A percentile compares a stretch with the other conserved stretches of the same genome.
Evolutionary conservation across 2,888 invertebrate species (phyloP).

Genomic region (Antitype chi): DNA sequence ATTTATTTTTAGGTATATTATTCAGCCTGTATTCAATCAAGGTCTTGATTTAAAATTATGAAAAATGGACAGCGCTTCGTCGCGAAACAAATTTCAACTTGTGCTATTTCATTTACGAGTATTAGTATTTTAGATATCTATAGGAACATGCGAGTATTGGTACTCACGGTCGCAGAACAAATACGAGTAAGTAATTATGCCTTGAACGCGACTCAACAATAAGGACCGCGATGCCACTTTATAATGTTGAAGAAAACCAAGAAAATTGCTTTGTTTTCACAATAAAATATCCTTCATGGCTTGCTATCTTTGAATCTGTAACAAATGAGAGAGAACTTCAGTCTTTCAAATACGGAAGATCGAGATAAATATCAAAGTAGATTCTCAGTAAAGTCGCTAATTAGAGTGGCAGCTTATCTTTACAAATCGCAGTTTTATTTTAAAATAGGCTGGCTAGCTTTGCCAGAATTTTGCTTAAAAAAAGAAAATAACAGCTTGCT

Average conservation of each 20-base stretch:
- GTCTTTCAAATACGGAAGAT: conserved; percentile 24
- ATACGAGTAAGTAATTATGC: conserved; percentile 60
- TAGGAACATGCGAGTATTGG: conserved; percentile 24
- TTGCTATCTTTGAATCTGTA: conserved; percentile 26
- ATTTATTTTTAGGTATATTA: conserved; percentile 15
- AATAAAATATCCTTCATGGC: conserved; percentile 37
- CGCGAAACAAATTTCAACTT: conserved; percentile 25
- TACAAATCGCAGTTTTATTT: conserved; percentile 25
- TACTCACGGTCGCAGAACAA: conserved; percentile 63
- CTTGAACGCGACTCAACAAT: conserved; percentile 63
- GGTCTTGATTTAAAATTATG: conserved; percentile 10
- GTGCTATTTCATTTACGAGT: conserved; percentile 41
- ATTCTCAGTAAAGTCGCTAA: conserved; percentile 33
- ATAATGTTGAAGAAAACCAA: conserved; percentile 56
- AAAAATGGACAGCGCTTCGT: neutral
- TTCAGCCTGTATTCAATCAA: conserved; percentile 13
- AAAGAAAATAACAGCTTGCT: conserved; percentile 17
- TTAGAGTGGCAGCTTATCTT: conserved; percentile 33
- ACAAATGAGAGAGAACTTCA: conserved; percentile 35
- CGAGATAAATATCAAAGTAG: conserved; percentile 44
- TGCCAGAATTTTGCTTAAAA: conserved; percentile 4
- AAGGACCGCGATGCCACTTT: conserved; percentile 63
- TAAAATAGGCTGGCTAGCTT: neutral
- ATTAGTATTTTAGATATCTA: neutral
- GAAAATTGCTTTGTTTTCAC: conserved; percentile 45